phyloP scores from a whole-genome alignment of 2,797 vertebrate genomes.

The Tolypeutes matacus region DNA sequence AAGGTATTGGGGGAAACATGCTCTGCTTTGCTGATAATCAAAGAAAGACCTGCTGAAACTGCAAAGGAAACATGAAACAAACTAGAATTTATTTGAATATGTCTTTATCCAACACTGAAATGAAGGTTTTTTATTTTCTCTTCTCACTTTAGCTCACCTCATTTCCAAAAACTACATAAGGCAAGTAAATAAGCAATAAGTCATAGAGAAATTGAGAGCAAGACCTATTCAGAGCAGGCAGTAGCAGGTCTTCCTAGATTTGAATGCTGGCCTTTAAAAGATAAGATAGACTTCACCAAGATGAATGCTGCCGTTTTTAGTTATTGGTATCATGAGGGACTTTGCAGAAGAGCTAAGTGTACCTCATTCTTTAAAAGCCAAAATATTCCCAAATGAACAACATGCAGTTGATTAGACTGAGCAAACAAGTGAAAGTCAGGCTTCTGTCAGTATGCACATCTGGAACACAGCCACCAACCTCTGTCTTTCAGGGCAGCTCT shows the following conservation, averaged over 20 bases:
- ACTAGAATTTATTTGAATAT: fast-evolving
- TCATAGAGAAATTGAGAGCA: neutral
- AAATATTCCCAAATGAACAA: too few relatives aligned
- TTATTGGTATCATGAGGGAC: neutral
- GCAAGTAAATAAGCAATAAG: neutral
- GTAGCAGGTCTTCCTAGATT: neutral
- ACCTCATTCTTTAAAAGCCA: too few relatives aligned
- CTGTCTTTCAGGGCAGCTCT: too few relatives aligned
- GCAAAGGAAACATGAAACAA: neutral
- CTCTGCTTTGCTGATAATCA: neutral
- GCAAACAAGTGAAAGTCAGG: too few relatives aligned
- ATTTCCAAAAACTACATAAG: neutral
- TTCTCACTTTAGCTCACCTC: neutral
- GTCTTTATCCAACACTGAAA: neutral
- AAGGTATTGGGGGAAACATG: fast-evolving
- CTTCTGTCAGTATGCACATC: too few relatives aligned
- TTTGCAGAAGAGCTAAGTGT: neutral
- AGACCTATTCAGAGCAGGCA: neutral
- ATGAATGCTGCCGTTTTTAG: neutral
- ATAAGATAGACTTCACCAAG: neutral
- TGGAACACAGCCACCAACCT: too few relatives aligned
- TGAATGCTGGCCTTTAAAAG: neutral
- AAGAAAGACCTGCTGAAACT: neutral
- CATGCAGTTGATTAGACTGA: too few relatives aligned
- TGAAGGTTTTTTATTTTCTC: neutral